Conservation (phyloP, 2,113 vertebrate genomes). For the Meriones unguiculatus region DNA sequence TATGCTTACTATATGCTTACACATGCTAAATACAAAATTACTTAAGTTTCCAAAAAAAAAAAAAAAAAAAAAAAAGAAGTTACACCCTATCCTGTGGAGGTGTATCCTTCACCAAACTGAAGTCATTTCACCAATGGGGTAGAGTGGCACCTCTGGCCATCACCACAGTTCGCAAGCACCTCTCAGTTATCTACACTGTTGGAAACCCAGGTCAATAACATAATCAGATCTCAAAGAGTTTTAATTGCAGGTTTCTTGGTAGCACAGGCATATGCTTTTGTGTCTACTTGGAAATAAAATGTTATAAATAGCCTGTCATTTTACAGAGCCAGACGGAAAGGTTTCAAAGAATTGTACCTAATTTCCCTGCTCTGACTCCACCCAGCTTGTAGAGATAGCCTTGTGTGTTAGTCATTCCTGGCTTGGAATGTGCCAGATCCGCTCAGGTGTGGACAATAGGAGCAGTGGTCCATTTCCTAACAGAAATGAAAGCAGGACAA, state of each 20-base stretch:
- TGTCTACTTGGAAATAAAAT: not conserved
- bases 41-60: not conserved
- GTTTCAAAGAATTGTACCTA: not conserved
- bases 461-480: not conserved
- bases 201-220: not conserved
- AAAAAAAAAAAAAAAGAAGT: too few species aligned
- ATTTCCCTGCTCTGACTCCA: not conserved
- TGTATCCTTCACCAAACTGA: not conserved
- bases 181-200: not conserved
- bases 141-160: not conserved
- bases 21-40: not conserved
- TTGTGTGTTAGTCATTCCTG: not conserved
- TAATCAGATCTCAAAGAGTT: not conserved
- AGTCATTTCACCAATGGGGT: not conserved
- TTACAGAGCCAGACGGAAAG: not conserved
- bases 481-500: not conserved
- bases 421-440: not conserved
- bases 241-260: not conserved
- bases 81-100: not conserved
- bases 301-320: not conserved
- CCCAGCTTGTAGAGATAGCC: rapidly evolving
- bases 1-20: too few species aligned
- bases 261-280: not conserved
- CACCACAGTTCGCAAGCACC: not conserved
- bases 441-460: not conserved